Base-by-base conservation (phyloP, 2,113 vertebrate species). In the Campylomormyrus tamandua region DNA sequence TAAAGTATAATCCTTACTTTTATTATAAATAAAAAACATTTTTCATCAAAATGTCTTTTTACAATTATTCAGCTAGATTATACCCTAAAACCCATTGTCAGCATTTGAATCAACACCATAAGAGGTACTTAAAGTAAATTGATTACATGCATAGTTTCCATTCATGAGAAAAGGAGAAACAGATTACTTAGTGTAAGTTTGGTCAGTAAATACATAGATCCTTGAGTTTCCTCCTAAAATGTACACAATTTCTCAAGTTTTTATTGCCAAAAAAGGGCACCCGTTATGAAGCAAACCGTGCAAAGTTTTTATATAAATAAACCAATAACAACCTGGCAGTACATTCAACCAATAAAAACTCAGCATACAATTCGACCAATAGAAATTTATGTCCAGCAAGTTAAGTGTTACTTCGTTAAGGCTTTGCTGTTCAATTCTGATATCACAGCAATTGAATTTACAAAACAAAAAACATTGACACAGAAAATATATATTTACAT, bases 321-420 rank as follows among this genome's bases (percentile, higher is more conserved):
- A 62, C 27, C 48, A 77, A 50, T 50, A 74, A 90, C 83, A 74
- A 90, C 83, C 62, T 31, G 45, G 87, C 74, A 80, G 35, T 42
- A 80, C 74, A 80, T 80, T 42, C 74, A 83, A 49, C 35, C 48
- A n/a, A 90, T 58, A 88, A 39, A 35, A 90, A 87, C 5, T 74
- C 70, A 87, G n/a, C n/a, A 87, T 52, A 90, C 53, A 74, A 46
- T 87, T 74, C n/a, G 15, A 53, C 83, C 46, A 85, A 87, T 52
- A 49, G 42, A 74, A 88, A 49, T 15, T 92, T 93, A 93, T 95
- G 95, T 96, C 94, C 94, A 96, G 92, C 94, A 96, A 96, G 95
- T 96, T 96, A 95, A 93, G 90, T 96, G 95, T 95, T 93, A 93
- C 95, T 94, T 96, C 95, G 48, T 97, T 97, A 97, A 98, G 97